Percentiles rank a stretch among this genome's conserved stretches.
These are phyloP conservation scores for Galeruca laticollis DNA, from an alignment of 2,888 invertebrate species.

Conservation along the genomic window DNA sequence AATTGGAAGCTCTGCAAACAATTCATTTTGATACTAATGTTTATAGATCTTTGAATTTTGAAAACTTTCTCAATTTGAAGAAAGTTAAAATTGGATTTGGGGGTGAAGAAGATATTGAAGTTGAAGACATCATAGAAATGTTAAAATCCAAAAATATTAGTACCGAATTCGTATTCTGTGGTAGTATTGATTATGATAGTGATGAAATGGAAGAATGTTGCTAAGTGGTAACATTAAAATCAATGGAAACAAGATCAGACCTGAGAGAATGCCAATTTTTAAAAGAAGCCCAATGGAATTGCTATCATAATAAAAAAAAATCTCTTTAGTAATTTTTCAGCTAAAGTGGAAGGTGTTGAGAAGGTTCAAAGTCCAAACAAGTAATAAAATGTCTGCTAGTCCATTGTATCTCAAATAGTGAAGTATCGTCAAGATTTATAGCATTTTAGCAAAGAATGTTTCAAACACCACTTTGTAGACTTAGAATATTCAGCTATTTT, in stretches of 20 bases:
- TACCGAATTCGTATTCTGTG: conserved; percentile 29
- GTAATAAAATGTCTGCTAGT: no score
- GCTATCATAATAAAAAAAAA: no score
- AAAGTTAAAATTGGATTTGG: conserved; percentile 27
- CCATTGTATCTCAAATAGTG: no score
- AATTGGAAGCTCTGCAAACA: conserved; percentile 9
- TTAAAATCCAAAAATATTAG: conserved; percentile 19
- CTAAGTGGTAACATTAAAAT: background rate
- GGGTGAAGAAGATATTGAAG: conserved; percentile 17
- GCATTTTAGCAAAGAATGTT: no score
- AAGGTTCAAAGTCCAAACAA: no score
- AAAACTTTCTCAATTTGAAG: conserved; percentile 18
- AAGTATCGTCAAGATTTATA: no score
- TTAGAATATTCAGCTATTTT: no score
- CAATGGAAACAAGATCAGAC: background rate
- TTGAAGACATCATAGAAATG: conserved; percentile 8
- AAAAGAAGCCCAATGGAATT: no score
- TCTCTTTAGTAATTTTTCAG: no score
- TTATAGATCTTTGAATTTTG: conserved; percentile 24
- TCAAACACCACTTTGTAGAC: no score
- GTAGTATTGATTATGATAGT: conserved; percentile 21
- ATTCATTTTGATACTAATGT: conserved; percentile 25
- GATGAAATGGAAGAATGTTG: conserved; percentile 21
- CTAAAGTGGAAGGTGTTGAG: no score
- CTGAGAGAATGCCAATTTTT: no score